These are phyloP conservation scores for Rhabdophis nuchalis DNA, from an alignment of 2,797 vertebrate species.

Conservation along the genomic window DNA sequence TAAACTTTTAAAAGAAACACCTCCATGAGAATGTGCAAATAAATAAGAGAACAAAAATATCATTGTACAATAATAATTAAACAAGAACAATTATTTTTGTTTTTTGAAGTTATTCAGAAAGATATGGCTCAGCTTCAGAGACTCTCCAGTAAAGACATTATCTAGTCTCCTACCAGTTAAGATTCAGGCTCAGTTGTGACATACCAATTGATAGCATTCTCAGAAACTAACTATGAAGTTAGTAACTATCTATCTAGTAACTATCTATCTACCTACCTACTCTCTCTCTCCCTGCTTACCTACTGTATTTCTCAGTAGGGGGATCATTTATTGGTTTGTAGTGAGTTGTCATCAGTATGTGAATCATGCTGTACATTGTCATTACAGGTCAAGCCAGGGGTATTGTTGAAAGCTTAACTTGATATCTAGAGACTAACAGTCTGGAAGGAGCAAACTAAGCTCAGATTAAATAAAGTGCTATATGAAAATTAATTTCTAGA, in stretches of 20 bases:
- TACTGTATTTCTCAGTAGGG: too few relatives aligned
- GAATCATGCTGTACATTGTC: not conserved
- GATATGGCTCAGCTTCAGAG: not conserved
- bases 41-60: not conserved
- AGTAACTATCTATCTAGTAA: too few relatives aligned
- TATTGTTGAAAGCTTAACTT: not conserved
- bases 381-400: not conserved
- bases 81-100: not conserved
- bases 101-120: not conserved
- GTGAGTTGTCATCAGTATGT: not conserved
- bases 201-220: too few relatives aligned
- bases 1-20: not conserved
- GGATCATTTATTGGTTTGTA: not conserved
- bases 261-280: too few relatives aligned
- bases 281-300: too few relatives aligned
- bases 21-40: not conserved
- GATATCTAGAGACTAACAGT: not conserved
- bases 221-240: too few relatives aligned
- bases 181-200: not conserved
- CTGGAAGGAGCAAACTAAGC: not conserved
- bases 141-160: not conserved
- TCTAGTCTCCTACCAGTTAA: not conserved
- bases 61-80: not conserved
- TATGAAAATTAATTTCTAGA: not conserved
- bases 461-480: not conserved